phyloP scores from a whole-genome alignment of 2,888 invertebrate genomes.

The Drosophila affinis region DNA sequence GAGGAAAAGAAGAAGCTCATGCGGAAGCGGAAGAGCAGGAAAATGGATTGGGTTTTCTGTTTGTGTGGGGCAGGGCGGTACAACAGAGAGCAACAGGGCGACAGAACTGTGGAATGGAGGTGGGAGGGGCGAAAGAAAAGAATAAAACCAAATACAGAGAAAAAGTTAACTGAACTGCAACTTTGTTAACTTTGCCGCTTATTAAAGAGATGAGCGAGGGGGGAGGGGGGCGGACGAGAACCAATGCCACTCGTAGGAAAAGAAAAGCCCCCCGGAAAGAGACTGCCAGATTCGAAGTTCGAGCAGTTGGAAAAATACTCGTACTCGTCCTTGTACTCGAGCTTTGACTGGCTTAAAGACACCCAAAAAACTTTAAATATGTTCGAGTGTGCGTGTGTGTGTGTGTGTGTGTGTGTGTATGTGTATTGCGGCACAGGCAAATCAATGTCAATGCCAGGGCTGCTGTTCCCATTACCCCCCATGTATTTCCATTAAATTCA shows the following conservation, averaged over 20 bases:
- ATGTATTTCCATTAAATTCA: conserved; percentile 38
- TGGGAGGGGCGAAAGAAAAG: neutral
- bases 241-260: neutral
- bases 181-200: conserved; percentile 68
- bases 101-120: no score
- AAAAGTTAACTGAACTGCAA: conserved; percentile 64
- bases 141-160: conserved; percentile 27
- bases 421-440: neutral
- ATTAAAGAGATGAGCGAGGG: conserved; percentile 43
- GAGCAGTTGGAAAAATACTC: neutral
- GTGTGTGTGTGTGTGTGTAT: conserved; percentile 2
- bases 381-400: neutral
- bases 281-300: neutral
- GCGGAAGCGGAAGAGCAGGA: neutral
- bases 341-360: conserved; percentile 9
- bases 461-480: neutral
- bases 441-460: conserved; percentile 38
- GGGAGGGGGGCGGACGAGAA: no score
- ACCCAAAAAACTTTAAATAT: neutral
- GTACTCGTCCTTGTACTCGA: conserved; percentile 21
- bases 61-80: neutral
- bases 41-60: neutral
- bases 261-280: conserved; percentile 10
- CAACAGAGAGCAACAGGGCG: neutral
- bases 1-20: conserved; percentile 7